Evolutionary conservation across 2,888 invertebrate species (phyloP), one percentile per base, ranked within the genome.

Genomic region (Ennomos erosarius): DNA sequence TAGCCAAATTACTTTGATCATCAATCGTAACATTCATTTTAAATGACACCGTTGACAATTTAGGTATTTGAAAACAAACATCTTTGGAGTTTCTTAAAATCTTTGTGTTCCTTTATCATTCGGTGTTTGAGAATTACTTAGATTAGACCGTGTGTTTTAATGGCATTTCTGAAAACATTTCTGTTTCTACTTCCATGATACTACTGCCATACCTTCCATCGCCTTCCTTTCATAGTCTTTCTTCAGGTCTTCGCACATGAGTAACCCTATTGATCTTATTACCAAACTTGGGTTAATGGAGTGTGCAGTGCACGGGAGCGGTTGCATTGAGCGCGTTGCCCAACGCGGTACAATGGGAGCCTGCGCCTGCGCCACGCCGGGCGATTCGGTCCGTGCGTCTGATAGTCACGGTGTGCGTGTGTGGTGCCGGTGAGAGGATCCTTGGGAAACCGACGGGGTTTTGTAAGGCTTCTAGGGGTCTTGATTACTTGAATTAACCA

Each of bases 251-350:
- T 68, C 54, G 45, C 65, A 62, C 67, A 63, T 62, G 68, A 71
- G 62, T 69, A 65, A 62, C 64, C 69, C 71, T 73, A 85, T 84
- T 79, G 80, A 85, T 86, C 83, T 85, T 82, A 76, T 87, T 88
- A 76, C 84, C 74, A 80, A 82, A 87, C 78, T 74, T 64, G 68
- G 64, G 81, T 78, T 79, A 87, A 86, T 87, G 85, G 84, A 78
- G 81, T 84, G 81, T 81, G 68, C 69, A 76, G 79, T 68, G 72
- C 74, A 69, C 81, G 75, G 87, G 87, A 82, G 87, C 73, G 88
- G 85, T 81, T 82, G 84, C 82, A 81, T 82, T 81, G 55, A 49
- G 64, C 53, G 55, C 50, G 50, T 67, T 63, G 52, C 58, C 58
- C 63, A 67, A 67, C 59, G 48, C 37, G 42, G 46, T 50, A 77